Conservation (phyloP, 1,140 invertebrate genomes). For the Pemphigus obesinymphae region DNA sequence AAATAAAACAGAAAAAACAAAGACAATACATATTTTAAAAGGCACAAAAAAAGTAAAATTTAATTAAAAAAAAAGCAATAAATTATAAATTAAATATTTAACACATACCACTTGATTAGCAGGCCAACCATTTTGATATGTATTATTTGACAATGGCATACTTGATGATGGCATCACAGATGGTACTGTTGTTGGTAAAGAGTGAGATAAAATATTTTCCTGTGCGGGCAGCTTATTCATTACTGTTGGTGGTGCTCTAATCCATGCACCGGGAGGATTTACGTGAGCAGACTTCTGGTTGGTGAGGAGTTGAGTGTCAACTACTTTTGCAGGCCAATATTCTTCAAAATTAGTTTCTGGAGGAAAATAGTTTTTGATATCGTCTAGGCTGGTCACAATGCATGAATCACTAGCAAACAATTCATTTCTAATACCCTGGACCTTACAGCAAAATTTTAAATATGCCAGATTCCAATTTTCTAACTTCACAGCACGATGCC, state of each 20-base stretch:
- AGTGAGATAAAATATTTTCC: constrained; percentile 9
- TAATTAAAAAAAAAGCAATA: background rate
- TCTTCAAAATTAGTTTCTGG: constrained; percentile 82
- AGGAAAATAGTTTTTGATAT: constrained; percentile 86
- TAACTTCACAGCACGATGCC: constrained; percentile 74
- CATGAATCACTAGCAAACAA: constrained; percentile 83
- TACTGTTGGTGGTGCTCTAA: constrained; percentile 44
- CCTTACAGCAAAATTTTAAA: constrained; percentile 89
- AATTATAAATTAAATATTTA: background rate
- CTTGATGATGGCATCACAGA: background rate
- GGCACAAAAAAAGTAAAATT: background rate
- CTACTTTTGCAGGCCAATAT: constrained; percentile 83
- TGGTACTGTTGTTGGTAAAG: background rate
- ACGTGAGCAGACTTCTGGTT: constrained; percentile 47
- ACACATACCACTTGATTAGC: constrained; percentile 22
- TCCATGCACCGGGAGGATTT: constrained; percentile 41
- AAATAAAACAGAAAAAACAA: no score
- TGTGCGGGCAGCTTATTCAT: constrained; percentile 29
- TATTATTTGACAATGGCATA: background rate
- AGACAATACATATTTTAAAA: background rate
- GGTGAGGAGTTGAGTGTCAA: constrained; percentile 68
- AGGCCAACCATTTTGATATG: constrained; percentile 16
- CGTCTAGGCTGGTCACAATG: constrained; percentile 79
- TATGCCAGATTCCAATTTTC: constrained; percentile 88
- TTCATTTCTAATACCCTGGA: constrained; percentile 86